Evolutionary conservation across 2,113 vertebrate species (phyloP).

Genomic region (Pomatostomus ruficeps): DNA sequence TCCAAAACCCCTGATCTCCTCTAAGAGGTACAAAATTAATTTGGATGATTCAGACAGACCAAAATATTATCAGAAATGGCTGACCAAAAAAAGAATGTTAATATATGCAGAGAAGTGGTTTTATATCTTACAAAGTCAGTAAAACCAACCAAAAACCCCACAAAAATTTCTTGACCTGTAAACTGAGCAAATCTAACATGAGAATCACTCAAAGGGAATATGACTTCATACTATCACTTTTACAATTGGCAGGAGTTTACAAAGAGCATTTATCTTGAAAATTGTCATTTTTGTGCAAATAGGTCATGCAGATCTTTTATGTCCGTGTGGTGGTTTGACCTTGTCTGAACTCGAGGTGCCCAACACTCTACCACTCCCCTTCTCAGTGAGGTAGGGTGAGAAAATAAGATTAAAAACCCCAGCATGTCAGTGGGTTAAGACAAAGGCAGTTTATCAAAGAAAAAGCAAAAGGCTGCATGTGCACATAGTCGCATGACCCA

Average conservation of each 20-base stretch:
- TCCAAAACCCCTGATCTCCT: not conserved
- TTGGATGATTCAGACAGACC: not conserved
- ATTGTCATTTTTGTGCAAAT: not conserved
- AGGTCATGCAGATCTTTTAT: not conserved
- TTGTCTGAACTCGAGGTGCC: not conserved
- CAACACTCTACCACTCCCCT: not conserved
- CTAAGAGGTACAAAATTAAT: not conserved
- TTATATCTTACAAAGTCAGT: not conserved
- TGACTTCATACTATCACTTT: not conserved
- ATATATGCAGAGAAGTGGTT: not conserved
- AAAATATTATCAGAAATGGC: not conserved
- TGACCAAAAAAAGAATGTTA: not conserved
- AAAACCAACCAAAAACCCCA: not conserved
- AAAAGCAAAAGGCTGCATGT: not conserved
- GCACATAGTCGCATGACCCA: not conserved
- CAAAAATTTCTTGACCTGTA: not conserved
- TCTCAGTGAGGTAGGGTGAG: not conserved
- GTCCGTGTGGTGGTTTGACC: not conserved
- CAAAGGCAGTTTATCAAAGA: not conserved
- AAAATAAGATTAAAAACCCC: not conserved
- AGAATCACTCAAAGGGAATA: not conserved
- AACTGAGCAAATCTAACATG: not conserved
- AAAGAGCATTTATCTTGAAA: not conserved
- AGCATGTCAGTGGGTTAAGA: not conserved
- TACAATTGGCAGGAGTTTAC: not conserved